Conservation (phyloP, 2,797 vertebrate species). For the Lepus townsendii region DNA sequence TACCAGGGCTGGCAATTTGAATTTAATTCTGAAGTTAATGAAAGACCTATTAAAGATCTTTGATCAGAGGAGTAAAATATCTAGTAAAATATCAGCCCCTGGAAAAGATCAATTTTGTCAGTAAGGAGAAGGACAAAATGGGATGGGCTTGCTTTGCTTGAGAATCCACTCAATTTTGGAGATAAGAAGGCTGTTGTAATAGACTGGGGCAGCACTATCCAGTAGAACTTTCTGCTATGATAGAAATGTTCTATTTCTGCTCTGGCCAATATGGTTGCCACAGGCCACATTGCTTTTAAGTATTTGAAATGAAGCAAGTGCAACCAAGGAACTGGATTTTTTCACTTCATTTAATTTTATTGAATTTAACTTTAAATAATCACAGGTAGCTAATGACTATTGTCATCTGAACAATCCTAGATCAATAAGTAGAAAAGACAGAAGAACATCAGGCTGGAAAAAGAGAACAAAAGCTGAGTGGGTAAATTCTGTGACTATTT, state of each 20-base stretch:
- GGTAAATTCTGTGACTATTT: not conserved
- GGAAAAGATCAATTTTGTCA: constrained; percentile 10
- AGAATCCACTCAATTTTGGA: not conserved
- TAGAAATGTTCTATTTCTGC: no score
- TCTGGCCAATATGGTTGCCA: not conserved
- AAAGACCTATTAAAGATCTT: constrained; percentile 22
- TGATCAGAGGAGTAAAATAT: constrained; percentile 28
- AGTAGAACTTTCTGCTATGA: not conserved
- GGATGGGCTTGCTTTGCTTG: not conserved
- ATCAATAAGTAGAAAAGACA: not conserved
- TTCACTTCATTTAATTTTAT: not conserved
- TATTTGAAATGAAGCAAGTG: not conserved
- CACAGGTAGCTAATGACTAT: not conserved
- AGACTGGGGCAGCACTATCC: not conserved
- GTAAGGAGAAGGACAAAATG: not conserved
- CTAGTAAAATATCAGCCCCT: not conserved
- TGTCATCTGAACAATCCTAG: not conserved
- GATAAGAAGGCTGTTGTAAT: not conserved
- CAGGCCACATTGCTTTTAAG: not conserved
- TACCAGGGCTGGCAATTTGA: not conserved
- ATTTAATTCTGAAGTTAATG: constrained; percentile 45
- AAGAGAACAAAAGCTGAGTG: not conserved
- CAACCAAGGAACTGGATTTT: not conserved
- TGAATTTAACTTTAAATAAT: constrained; percentile 11
- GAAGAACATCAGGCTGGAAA: not conserved